Evolutionary conservation across 2,888 invertebrate species (phyloP).

Genomic region (Mechanitis mazaeus): DNA sequence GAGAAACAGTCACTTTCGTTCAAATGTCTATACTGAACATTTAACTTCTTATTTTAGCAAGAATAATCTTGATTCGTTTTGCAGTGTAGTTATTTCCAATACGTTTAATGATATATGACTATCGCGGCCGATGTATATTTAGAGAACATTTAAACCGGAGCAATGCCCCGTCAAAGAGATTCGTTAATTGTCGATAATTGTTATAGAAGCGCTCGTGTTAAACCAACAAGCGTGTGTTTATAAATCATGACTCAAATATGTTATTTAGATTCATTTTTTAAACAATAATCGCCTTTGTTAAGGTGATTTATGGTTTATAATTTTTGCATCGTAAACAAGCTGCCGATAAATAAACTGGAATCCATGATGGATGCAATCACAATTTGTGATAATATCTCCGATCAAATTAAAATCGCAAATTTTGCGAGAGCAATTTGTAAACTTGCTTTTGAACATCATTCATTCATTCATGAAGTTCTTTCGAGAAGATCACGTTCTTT

Average conservation of each 20-base stretch:
- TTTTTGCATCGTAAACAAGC: conserved; percentile 5
- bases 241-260: background rate
- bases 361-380: conserved; percentile 2
- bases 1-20: too few relatives aligned
- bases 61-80: background rate
- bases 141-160: background rate
- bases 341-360: conserved; percentile 4
- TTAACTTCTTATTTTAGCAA: background rate
- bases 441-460: too few relatives aligned
- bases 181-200: conserved; percentile 7
- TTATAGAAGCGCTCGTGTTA: background rate
- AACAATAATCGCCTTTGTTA: conserved; percentile 7
- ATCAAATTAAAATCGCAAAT: background rate
- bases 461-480: too few relatives aligned
- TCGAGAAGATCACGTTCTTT: too few relatives aligned
- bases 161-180: conserved; percentile 3
- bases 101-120: background rate
- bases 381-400: background rate
- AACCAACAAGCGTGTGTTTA: background rate
- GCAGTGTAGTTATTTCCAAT: background rate
- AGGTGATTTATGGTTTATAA: conserved; percentile 7
- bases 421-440: too few relatives aligned
- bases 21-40: background rate
- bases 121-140: background rate
- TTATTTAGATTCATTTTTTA: background rate